Evolutionary conservation across 2,797 vertebrate genomes (phyloP).

Genomic region (Trematomus bernacchii): DNA sequence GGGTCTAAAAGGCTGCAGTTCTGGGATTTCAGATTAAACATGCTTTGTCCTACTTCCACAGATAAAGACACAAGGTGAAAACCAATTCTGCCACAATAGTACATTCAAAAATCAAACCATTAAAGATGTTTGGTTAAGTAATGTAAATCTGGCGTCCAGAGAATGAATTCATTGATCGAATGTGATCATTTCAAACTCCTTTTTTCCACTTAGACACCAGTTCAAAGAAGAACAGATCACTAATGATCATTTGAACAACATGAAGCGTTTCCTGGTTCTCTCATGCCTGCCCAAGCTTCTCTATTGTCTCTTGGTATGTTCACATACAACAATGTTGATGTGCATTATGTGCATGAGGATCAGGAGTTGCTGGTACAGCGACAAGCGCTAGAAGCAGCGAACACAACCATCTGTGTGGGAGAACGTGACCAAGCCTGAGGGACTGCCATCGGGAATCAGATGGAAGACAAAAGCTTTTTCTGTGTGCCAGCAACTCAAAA

Average conservation of each 20-base stretch:
- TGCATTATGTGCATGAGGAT: neutral
- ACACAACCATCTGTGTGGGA: neutral
- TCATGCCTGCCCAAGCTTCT: neutral
- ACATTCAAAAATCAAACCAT: neutral
- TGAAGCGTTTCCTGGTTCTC: neutral
- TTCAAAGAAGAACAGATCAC: neutral
- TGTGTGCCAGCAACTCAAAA: neutral
- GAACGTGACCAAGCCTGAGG: neutral
- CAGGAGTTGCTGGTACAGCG: neutral
- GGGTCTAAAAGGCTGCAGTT: neutral
- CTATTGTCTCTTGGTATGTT: neutral
- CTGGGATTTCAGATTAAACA: slow-evolving; percentile 26
- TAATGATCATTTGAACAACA: neutral
- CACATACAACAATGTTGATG: neutral
- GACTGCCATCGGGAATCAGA: neutral
- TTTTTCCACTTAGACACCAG: neutral
- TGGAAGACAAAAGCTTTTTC: neutral
- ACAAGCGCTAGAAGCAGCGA: neutral
- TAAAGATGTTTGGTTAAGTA: neutral
- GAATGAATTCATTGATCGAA: neutral
- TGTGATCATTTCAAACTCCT: neutral
- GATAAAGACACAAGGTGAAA: slow-evolving; percentile 10
- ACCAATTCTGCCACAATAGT: neutral
- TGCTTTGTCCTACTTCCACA: slow-evolving; percentile 14
- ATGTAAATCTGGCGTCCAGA: neutral